Evolutionary conservation across 2,888 invertebrate species (phyloP).

Genomic region (Rhingia campestris): DNA sequence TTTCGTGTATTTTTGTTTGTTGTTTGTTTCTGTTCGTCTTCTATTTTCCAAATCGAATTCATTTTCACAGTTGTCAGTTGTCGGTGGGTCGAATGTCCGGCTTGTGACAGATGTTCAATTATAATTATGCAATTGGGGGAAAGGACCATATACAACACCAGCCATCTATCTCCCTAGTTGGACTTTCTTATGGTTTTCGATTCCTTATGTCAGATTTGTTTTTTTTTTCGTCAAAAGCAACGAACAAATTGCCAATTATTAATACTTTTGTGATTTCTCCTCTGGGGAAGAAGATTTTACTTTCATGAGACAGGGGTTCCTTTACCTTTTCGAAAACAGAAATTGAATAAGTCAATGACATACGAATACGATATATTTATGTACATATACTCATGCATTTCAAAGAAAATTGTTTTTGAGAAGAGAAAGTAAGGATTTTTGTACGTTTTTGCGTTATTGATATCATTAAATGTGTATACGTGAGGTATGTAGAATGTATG

Average conservation of each 20-base stretch:
- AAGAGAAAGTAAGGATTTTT: constrained; percentile 7
- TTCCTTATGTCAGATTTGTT: constrained; percentile 10
- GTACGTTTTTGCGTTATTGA: constrained; percentile 53
- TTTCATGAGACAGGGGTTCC: constrained; percentile 10
- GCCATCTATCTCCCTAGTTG: neutral
- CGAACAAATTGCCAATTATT: constrained; percentile 58
- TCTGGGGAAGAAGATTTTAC: constrained; percentile 18
- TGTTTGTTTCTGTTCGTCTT: constrained; percentile 43
- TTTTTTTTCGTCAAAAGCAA: constrained; percentile 42
- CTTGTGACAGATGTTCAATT: constrained; percentile 72
- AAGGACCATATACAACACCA: constrained; percentile 18
- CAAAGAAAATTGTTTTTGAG: neutral
- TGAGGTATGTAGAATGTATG: constrained; percentile 30
- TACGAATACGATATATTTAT: neutral
- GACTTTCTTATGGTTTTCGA: neutral
- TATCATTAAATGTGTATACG: constrained; percentile 36
- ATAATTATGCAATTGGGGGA: constrained; percentile 62
- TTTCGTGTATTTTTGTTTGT: constrained; percentile 20
- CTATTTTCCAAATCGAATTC: constrained; percentile 57
- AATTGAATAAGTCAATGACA: constrained; percentile 56
- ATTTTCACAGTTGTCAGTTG: constrained; percentile 53
- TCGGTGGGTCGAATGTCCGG: constrained; percentile 55
- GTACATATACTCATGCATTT: neutral
- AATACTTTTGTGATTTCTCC: constrained; percentile 48
- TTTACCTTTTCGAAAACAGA: constrained; percentile 29